These are phyloP conservation scores for Brachionus calyciflorus DNA, from an alignment of 1,140 invertebrate genomes.

Conservation along the genomic window DNA sequence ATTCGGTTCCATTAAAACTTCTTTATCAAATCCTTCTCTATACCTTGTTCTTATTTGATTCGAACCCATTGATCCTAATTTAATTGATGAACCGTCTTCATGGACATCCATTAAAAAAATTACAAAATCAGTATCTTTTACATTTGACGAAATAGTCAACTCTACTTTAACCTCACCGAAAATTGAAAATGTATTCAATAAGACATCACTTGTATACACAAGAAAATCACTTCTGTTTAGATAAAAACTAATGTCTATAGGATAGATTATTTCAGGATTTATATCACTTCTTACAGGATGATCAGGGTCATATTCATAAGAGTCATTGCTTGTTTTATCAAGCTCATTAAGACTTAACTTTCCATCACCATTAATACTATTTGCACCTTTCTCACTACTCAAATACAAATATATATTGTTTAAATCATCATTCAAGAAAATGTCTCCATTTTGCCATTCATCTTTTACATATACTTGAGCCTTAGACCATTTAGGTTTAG, in stretches of 20 bases:
- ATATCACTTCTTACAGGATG: background rate
- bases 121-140: conserved; percentile 29
- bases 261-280: background rate
- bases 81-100: conserved; percentile 11
- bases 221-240: conserved; percentile 10
- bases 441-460: background rate
- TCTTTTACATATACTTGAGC: background rate
- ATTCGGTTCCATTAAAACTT: conserved; percentile 26
- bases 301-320: conserved; percentile 17
- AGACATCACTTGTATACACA: background rate
- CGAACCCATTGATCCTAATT: background rate
- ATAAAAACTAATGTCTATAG: conserved; percentile 6
- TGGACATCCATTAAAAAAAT: background rate
- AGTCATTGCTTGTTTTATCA: background rate
- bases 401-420: background rate
- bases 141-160: background rate
- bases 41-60: background rate
- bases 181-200: background rate
- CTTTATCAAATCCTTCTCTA: conserved; percentile 29
- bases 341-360: background rate
- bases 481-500: background rate
- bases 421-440: background rate
- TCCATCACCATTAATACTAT: conserved; percentile 24
- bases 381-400: background rate
- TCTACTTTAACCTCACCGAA: conserved; percentile 8